Conservation (phyloP, 2,888 invertebrate species). For the Caenorhabditis panamensis region DNA sequence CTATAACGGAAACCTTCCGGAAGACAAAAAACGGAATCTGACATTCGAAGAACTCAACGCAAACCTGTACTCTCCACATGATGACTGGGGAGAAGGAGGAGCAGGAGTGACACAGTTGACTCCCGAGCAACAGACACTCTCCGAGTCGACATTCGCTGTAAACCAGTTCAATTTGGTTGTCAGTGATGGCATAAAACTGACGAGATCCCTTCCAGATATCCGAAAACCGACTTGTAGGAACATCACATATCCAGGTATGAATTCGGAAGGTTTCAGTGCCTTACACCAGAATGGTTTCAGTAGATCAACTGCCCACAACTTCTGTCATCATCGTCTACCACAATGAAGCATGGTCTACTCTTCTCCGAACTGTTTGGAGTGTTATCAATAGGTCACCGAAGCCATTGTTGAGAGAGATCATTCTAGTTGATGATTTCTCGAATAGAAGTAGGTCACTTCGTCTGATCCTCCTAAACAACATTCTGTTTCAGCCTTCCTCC, state of each 20-base stretch:
- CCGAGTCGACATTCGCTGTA: slow-evolving; percentile 96
- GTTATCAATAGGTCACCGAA: slow-evolving; percentile 88
- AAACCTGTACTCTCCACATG: slow-evolving; percentile 78
- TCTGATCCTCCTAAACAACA: too few species aligned
- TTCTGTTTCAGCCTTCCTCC: slow-evolving; percentile 71
- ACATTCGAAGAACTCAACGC: slow-evolving; percentile 79
- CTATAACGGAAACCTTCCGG: slow-evolving; percentile 81
- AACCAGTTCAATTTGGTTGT: slow-evolving; percentile 98
- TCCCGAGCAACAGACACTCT: slow-evolving; percentile 89
- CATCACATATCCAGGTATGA: slow-evolving; percentile 69
- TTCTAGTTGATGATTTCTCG: slow-evolving; percentile 97
- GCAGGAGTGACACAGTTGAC: slow-evolving; percentile 87
- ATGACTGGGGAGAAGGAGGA: slow-evolving; percentile 90
- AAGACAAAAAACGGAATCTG: slow-evolving; percentile 76
- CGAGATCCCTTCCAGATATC: slow-evolving; percentile 79
- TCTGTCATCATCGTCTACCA: slow-evolving; percentile 97
- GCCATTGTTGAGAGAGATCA: slow-evolving; percentile 89
- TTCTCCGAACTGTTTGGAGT: slow-evolving; percentile 95
- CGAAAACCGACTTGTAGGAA: slow-evolving; percentile 87
- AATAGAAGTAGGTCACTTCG: slow-evolving; percentile 83
- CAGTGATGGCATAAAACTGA: slow-evolving; percentile 87
- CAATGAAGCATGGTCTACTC: slow-evolving; percentile 98
- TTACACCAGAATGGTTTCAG: slow-evolving; percentile 37
- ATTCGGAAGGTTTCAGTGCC: not conserved
- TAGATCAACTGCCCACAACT: slow-evolving; percentile 86